A percentile compares a stretch with the other conserved stretches of the same genome.
These are phyloP conservation scores for Bombus soroeensis DNA, from an alignment of 1,140 invertebrate genomes.

Conservation along the genomic window DNA sequence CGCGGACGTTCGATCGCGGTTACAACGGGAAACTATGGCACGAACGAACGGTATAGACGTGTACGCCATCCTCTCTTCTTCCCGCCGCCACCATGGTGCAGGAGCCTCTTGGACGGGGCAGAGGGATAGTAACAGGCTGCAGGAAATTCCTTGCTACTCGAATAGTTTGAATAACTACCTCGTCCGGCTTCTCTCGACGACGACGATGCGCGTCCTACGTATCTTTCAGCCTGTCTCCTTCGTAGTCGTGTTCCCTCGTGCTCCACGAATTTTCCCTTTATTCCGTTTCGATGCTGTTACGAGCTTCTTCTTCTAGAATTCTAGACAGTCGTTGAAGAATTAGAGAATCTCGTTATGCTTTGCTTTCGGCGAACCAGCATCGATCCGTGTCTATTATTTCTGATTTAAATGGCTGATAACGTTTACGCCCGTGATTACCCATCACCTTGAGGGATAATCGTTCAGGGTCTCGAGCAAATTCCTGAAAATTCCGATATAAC, in stretches of 20 bases:
- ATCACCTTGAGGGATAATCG: too few relatives aligned
- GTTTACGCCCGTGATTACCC: neutral
- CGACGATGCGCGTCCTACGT: slow-evolving; percentile 4
- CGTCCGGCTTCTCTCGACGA: slow-evolving; percentile 43
- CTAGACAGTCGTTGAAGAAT: slow-evolving; percentile 18
- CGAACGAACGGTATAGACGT: slow-evolving; percentile 43
- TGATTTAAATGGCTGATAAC: neutral
- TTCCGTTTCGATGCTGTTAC: neutral
- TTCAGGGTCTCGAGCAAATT: neutral
- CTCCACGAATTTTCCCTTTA: neutral
- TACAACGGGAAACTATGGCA: slow-evolving; percentile 69
- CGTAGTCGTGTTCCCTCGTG: slow-evolving; percentile 2
- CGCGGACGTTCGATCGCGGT: slow-evolving; percentile 68
- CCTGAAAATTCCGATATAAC: neutral
- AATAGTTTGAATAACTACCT: slow-evolving; percentile 70
- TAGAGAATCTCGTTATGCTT: slow-evolving; percentile 19
- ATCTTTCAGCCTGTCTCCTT: slow-evolving; percentile 33
- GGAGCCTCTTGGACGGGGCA: slow-evolving; percentile 7
- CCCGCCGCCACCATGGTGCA: neutral
- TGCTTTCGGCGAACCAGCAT: neutral
- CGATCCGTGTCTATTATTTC: slow-evolving; percentile 13
- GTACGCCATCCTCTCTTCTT: neutral
- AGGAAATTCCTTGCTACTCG: slow-evolving; percentile 68
- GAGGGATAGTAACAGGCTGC: slow-evolving; percentile 35
- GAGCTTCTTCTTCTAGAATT: neutral